Base-by-base conservation (phyloP, 2,797 vertebrate species). In the Lithobates pipiens region DNA sequence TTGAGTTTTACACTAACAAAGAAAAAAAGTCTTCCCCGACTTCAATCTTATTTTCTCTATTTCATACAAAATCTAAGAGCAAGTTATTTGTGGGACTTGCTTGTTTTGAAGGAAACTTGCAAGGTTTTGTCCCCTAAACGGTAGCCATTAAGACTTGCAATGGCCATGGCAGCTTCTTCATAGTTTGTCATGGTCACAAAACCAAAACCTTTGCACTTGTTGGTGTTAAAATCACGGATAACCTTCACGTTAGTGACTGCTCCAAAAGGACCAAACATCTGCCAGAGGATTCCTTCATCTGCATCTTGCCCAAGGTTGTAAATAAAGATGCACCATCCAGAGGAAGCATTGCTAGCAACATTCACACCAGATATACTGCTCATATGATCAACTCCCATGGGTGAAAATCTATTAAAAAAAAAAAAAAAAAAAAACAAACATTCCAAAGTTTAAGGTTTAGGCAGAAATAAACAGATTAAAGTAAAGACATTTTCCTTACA, bases 171-270 rank as follows among this genome's bases (percentile, higher is more conserved):
- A 29, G 98, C 98, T 94, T 99, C 98, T 94, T 99, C 98, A 95
- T 99, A 99, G 96, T 99, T 99, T 88, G 98, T 97, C 98, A 99
- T 99, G 93, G 98, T 99, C 91, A 99, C 98, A 93, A 99, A 99
- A 92, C 98, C 98, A 91, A 99, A 99, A 90, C 98, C 98, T 94
- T 99, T 99, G 95, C 98, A 99, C 95, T 99, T 99, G 96, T 99
- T 99, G 96, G 97, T 99, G 97, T 98, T 99, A 95, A 99, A 99
- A 94, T 99, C 98, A 84, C 98, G 97, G 93, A 99, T 99, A 91
- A 99, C 98, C 93, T 99, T 99, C 91, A 99, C 98, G 89, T 99
- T 99, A 92, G 97, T 99, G 94, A 99, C 98, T 0, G 97, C 98
- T 10, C 98, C 98, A 80, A 99, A 99, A 76, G 98, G 98, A 81